Conservation (phyloP, 2,888 invertebrate species). For the Diarsia dahlii region DNA sequence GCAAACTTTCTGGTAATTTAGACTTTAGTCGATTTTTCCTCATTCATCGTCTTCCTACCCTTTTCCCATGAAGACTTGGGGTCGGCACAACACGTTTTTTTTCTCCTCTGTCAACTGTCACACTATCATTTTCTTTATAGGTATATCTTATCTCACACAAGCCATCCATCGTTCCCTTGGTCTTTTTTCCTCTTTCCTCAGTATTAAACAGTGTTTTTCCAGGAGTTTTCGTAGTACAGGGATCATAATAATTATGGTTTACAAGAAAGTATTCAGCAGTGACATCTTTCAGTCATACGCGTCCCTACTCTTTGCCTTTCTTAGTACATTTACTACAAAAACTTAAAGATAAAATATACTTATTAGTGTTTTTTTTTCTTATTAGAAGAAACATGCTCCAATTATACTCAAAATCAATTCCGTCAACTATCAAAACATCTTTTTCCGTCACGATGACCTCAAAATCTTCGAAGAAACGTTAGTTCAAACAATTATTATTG, state of each 20-base stretch:
- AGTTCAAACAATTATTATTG: slow-evolving; percentile 68
- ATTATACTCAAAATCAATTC: not conserved
- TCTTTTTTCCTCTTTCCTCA: not conserved
- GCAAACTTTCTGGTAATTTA: not conserved
- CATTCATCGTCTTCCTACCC: not conserved
- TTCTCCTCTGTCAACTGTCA: not conserved
- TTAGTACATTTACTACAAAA: not conserved
- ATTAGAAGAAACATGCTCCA: not conserved
- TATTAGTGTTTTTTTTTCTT: not conserved
- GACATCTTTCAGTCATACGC: not conserved
- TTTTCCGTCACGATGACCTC: not conserved
- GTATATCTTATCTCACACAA: not conserved
- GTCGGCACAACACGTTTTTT: not conserved
- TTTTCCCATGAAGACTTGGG: not conserved
- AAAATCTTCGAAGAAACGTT: slow-evolving; percentile 24
- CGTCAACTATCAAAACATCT: not conserved
- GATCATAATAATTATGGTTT: not conserved
- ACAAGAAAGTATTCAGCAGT: not conserved
- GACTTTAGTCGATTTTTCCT: not conserved
- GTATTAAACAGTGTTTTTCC: not conserved
- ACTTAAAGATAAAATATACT: not conserved
- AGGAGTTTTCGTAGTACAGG: not conserved
- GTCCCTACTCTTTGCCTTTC: not conserved
- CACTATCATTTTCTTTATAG: not conserved
- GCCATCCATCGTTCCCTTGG: not conserved